These are phyloP conservation scores for Pempheris klunzingeri DNA, from an alignment of 2,797 vertebrate genomes.

Conservation along the genomic window DNA sequence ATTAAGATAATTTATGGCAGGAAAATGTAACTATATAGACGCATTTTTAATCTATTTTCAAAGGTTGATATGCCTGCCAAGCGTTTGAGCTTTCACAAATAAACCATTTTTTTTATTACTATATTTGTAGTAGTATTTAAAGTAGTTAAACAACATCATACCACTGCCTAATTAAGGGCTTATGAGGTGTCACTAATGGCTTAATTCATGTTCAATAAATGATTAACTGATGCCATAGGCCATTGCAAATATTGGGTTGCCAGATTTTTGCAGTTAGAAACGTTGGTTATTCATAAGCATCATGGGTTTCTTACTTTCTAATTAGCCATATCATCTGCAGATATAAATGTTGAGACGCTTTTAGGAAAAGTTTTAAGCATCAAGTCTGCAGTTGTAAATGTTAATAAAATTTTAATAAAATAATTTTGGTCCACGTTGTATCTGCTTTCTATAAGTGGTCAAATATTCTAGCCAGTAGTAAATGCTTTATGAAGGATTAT, in stretches of 20 bases:
- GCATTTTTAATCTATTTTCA: neutral
- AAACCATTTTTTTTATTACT: neutral
- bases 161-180: neutral
- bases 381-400: neutral
- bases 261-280: neutral
- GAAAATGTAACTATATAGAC: neutral
- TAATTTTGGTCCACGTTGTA: neutral
- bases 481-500: neutral
- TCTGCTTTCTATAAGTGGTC: neutral
- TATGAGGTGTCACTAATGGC: neutral
- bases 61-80: neutral
- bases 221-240: neutral
- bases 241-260: neutral
- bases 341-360: neutral
- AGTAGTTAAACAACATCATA: neutral
- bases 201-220: neutral
- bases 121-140: neutral
- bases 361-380: neutral
- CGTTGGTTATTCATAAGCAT: neutral
- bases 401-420: neutral
- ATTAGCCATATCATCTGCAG: neutral
- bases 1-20: slow-evolving; percentile 8
- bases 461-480: neutral
- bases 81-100: neutral
- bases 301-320: neutral